Conservation (phyloP, 2,888 invertebrate genomes). For the Acleris laterana region DNA sequence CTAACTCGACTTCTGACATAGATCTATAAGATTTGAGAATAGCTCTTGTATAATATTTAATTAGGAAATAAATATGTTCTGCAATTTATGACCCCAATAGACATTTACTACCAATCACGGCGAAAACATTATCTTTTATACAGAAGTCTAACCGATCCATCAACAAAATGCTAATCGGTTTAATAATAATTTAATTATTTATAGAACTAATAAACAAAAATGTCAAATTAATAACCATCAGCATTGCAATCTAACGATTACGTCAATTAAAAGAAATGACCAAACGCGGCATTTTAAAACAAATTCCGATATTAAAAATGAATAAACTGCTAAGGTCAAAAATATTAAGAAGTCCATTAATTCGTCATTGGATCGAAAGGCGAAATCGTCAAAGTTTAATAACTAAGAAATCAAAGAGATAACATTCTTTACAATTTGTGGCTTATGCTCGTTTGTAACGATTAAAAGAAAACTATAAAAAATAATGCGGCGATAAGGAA, state of each 20-base stretch:
- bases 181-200: conserved; percentile 2
- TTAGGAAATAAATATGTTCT: too few species aligned
- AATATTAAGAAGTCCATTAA: conserved; percentile 4
- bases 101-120: too few species aligned
- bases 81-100: too few species aligned
- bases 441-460: not conserved
- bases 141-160: too few species aligned
- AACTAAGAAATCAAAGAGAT: not conserved
- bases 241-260: not conserved
- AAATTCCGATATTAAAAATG: not conserved
- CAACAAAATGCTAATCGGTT: too few species aligned
- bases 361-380: not conserved
- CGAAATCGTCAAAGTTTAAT: not conserved
- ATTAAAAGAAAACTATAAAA: not conserved
- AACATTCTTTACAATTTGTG: not conserved
- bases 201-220: conserved; percentile 5
- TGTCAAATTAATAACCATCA: conserved; percentile 5
- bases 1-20: too few species aligned
- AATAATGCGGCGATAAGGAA: not conserved
- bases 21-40: too few species aligned
- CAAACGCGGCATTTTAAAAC: not conserved
- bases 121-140: too few species aligned
- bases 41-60: too few species aligned
- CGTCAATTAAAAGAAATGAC: conserved; percentile 17
- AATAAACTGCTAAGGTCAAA: conserved; percentile 17